phyloP scores from a whole-genome alignment of 2,888 invertebrate genomes.

The Mythimna loreyi region DNA sequence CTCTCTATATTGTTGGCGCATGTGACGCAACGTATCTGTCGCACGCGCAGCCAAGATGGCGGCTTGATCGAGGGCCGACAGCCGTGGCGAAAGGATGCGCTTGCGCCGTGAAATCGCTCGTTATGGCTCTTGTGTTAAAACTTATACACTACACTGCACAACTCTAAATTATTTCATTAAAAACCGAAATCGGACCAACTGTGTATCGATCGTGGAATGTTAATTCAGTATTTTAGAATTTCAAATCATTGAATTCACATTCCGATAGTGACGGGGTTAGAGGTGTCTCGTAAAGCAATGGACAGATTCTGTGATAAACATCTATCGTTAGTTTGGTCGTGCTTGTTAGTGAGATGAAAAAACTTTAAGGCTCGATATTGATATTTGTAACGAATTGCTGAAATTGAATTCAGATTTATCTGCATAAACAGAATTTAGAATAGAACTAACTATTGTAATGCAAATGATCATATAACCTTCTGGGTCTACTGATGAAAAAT shows the following conservation, averaged over 20 bases:
- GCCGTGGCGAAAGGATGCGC: slow-evolving; percentile 89
- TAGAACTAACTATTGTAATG: neutral
- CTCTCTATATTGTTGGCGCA: slow-evolving; percentile 78
- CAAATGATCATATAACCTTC: slow-evolving; percentile 4
- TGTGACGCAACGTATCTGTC: slow-evolving; percentile 86
- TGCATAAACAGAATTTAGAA: slow-evolving; percentile 12
- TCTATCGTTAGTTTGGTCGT: slow-evolving; percentile 57
- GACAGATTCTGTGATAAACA: slow-evolving; percentile 60
- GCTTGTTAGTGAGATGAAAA: slow-evolving; percentile 58
- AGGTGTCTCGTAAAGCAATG: slow-evolving; percentile 62
- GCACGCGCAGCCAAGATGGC: slow-evolving; percentile 80
- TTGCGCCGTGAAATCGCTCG: slow-evolving; percentile 86
- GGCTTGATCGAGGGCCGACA: slow-evolving; percentile 83
- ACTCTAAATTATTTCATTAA: slow-evolving; percentile 61
- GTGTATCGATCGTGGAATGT: slow-evolving; percentile 53
- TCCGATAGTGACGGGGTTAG: slow-evolving; percentile 59
- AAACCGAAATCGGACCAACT: slow-evolving; percentile 48
- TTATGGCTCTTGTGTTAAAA: slow-evolving; percentile 76
- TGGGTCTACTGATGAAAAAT: neutral
- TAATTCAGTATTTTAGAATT: slow-evolving; percentile 64
- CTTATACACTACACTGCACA: slow-evolving; percentile 40
- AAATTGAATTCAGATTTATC: slow-evolving; percentile 43
- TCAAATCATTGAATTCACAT: slow-evolving; percentile 64
- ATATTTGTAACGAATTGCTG: slow-evolving; percentile 42
- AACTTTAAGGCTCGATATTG: slow-evolving; percentile 47